Percentiles rank a stretch among this genome's conserved stretches.
These are phyloP conservation scores for Gadopsis bispinosus DNA, from an alignment of 2,797 vertebrate genomes.

Conservation along the genomic window DNA sequence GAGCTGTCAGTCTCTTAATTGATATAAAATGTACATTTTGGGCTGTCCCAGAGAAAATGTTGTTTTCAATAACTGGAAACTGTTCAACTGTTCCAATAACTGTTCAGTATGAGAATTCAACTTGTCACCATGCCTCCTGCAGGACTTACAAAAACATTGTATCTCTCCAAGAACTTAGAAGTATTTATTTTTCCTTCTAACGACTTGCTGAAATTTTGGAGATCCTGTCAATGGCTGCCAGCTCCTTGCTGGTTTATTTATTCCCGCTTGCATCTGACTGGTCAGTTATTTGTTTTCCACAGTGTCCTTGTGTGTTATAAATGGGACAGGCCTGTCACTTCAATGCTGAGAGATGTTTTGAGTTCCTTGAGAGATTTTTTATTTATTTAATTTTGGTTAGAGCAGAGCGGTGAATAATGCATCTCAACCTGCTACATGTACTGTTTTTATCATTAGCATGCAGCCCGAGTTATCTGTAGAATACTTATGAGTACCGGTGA, in stretches of 20 bases:
- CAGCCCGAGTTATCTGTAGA: constrained; percentile 84
- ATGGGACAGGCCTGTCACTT: constrained; percentile 84
- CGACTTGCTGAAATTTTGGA: constrained; percentile 57
- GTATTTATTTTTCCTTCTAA: constrained; percentile 28
- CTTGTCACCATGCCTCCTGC: constrained; percentile 26
- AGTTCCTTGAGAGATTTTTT: constrained; percentile 81
- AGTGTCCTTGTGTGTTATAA: constrained; percentile 80
- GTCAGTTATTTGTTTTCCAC: constrained; percentile 81
- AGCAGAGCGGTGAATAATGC: constrained; percentile 83
- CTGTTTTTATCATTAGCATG: constrained; percentile 89
- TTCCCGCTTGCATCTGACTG: constrained; percentile 68
- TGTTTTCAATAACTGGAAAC: constrained; percentile 17
- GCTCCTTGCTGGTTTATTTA: constrained; percentile 66
- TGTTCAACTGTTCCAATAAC: constrained; percentile 8
- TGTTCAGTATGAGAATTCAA: constrained; percentile 23
- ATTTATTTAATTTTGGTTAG: constrained; percentile 80
- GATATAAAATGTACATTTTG: constrained; percentile 10
- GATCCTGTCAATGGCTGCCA: constrained; percentile 65
- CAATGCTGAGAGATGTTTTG: constrained; percentile 78
- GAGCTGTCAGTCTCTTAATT: constrained; percentile 1
- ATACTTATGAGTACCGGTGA: constrained; percentile 86
- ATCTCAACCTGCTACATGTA: constrained; percentile 81
- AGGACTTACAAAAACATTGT: constrained; percentile 22
- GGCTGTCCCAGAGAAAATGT: background rate
- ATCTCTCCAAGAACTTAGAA: constrained; percentile 25